phyloP scores from a whole-genome alignment of 2,888 invertebrate species.

The Stenchaetothrips biformis region DNA sequence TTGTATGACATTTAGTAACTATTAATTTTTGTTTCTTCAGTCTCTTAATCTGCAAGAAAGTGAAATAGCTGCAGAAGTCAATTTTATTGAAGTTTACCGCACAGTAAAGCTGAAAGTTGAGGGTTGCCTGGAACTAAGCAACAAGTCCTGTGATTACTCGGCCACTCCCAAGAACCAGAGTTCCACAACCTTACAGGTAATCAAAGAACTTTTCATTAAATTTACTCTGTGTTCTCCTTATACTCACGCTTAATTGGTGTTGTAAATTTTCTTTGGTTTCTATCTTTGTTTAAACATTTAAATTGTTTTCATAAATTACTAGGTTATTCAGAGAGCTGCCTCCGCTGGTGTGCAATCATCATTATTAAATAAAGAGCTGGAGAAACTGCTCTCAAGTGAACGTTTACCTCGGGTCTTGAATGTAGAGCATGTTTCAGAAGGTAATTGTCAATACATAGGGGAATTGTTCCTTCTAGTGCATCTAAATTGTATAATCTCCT shows the following conservation, averaged over 20 bases:
- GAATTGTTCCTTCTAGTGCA: too few species aligned
- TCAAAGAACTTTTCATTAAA: background rate
- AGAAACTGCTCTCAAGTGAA: conserved; percentile 2
- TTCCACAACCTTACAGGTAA: background rate
- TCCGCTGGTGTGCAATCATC: background rate
- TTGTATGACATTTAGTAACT: background rate
- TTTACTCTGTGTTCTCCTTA: too few species aligned
- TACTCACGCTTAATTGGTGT: too few species aligned
- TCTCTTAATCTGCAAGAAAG: conserved; percentile 47
- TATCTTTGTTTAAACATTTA: conserved; percentile 39
- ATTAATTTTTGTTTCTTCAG: background rate
- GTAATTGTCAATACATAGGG: background rate
- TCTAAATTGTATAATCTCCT: background rate
- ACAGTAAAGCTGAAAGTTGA: conserved; percentile 44
- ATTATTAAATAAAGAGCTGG: background rate
- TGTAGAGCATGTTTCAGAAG: background rate
- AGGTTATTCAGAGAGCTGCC: conserved; percentile 5
- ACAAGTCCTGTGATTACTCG: background rate
- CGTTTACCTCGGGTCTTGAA: background rate
- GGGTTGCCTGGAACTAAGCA: conserved; percentile 40
- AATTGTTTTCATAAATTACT: background rate
- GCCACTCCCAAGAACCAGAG: background rate
- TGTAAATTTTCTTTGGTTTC: background rate
- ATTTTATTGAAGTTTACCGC: conserved; percentile 61
- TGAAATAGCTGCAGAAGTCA: conserved; percentile 61